These are phyloP conservation scores for Melieria picta DNA, from an alignment of 2,888 invertebrate species.

Conservation along the genomic window DNA sequence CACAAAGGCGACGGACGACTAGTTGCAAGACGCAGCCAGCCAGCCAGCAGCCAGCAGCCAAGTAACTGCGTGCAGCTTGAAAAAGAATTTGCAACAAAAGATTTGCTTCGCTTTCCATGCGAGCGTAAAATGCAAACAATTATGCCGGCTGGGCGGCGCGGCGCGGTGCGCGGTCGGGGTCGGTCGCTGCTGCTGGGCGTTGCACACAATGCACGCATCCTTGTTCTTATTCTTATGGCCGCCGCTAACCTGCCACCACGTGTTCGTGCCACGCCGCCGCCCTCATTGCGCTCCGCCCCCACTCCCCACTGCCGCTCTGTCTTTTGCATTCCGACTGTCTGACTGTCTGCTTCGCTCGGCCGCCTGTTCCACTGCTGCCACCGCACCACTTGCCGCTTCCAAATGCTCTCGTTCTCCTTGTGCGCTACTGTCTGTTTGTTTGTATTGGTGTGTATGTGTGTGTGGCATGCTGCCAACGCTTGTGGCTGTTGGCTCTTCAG, in stretches of 20 bases:
- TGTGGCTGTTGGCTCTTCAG: background rate
- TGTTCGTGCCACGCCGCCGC: too few species aligned
- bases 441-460: background rate
- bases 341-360: slow-evolving; percentile 6
- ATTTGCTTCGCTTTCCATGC: slow-evolving; percentile 39
- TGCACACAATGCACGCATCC: slow-evolving; percentile 12
- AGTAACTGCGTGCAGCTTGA: too few species aligned
- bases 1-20: too few species aligned
- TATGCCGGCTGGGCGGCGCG: slow-evolving; percentile 32
- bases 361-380: background rate
- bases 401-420: background rate
- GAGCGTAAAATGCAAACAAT: slow-evolving; percentile 39
- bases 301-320: too few species aligned
- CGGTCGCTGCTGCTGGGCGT: too few species aligned
- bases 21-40: too few species aligned
- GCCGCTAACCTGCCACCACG: too few species aligned
- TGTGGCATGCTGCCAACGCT: slow-evolving; percentile 16
- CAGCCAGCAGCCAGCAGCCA: too few species aligned
- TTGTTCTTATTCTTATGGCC: slow-evolving; percentile 10
- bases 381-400: background rate
- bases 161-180: too few species aligned
- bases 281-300: too few species aligned
- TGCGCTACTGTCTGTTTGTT: slow-evolving; percentile 9
- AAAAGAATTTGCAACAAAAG: slow-evolving; percentile 38
- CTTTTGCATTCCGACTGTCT: background rate